phyloP scores from a whole-genome alignment of 2,888 invertebrate species.

The Apodemia mormo region DNA sequence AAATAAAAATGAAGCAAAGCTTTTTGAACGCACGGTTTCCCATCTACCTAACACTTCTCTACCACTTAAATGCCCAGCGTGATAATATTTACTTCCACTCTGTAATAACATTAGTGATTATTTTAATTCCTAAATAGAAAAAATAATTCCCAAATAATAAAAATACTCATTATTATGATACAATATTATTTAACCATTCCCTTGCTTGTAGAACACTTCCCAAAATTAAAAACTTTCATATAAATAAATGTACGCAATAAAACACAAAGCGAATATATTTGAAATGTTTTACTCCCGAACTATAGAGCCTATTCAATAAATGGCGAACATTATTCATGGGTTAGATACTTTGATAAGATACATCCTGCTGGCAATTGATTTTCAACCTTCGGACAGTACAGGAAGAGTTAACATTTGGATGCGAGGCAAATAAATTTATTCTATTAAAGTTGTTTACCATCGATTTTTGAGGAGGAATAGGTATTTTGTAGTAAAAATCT shows the following conservation, averaged over 20 bases:
- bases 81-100: no score
- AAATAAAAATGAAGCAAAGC: no score
- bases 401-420: neutral
- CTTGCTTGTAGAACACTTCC: neutral
- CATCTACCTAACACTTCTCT: no score
- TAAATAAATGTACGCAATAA: slow-evolving; percentile 5
- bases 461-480: slow-evolving; percentile 8
- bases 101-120: no score
- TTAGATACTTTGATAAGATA: slow-evolving; percentile 13
- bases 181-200: no score
- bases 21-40: no score
- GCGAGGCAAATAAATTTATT: neutral
- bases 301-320: slow-evolving; percentile 13
- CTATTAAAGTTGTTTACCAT: slow-evolving; percentile 18
- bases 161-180: no score
- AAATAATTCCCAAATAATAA: no score
- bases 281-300: slow-evolving; percentile 15
- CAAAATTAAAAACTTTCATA: slow-evolving; percentile 6
- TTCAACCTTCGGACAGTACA: neutral
- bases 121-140: no score
- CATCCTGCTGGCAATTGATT: neutral
- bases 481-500: slow-evolving; percentile 12
- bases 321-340: slow-evolving; percentile 12
- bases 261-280: slow-evolving; percentile 9
- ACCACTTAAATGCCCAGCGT: no score